Base-by-base conservation (phyloP, 2,888 invertebrate genomes). In the Himalopsyche tibetana region DNA sequence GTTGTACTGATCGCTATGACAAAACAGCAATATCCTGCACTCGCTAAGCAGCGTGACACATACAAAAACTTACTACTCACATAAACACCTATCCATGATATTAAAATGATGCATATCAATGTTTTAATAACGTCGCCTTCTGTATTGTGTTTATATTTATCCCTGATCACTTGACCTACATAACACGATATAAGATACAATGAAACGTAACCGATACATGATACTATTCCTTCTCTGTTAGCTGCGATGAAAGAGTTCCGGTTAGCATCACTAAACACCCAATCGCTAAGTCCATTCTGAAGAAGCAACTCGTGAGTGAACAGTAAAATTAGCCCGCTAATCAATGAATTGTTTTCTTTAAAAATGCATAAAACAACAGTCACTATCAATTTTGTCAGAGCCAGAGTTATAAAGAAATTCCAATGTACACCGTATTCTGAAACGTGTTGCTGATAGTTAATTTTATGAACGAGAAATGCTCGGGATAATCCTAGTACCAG, bases 341-440 rank as follows among this genome's bases (percentile, higher is more conserved):
- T 87, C 82, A 95, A 92, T 38, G 95, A 91, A 81, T 93, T 92
- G 69, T 92, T 91, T 0, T 94, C 91, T 55, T 93, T 91, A 2
- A 95, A 91, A 12, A 94, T 91, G 82, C 92, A 93, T 80, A 96
- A 91, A 74, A 96, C 89, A 11, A 95, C 88, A 0, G 95, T 95
- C 63, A 96, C 95, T 36, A 96, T 90, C 1, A 97, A 90, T 92
- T 97, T 98, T 28, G 98, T 96, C 69, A 96, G 92, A 4, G 97
- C 98, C 85, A 99, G 92, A 0, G 99, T 99, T 89, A 98, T 96
- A 91, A 99, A 99, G 91, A 99, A 99, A 92, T 99, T 99, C 97
- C 99, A 98, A 91, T 99, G 99, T 0, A 96, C 94, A 0, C 99
- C 99, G 93, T 99, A 99, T 91, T 99, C 99, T 0, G 96, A 95